Percentiles rank a stretch among this genome's conserved stretches.
phyloP scores from a whole-genome alignment of 2,797 vertebrate genomes.

The Chloroceryle inda region DNA sequence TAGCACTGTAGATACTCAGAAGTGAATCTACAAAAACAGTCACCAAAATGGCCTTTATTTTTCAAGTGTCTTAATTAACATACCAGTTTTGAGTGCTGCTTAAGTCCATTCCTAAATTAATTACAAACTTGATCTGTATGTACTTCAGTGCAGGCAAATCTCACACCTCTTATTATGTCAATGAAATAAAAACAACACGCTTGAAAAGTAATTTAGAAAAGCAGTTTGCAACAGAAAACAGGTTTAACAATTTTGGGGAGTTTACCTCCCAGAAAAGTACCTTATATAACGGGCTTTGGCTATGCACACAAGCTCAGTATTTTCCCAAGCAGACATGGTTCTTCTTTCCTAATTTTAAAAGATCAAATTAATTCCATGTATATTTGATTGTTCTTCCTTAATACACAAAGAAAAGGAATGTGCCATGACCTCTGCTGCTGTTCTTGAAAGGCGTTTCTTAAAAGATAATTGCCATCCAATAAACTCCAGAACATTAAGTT shows the following conservation, averaged over 20 bases:
- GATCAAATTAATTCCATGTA: background rate
- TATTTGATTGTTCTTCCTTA: background rate
- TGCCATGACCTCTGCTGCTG: background rate
- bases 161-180: constrained; percentile 6
- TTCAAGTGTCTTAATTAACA: constrained; percentile 32
- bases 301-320: background rate
- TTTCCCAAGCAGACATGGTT: background rate
- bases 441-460: background rate
- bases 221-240: background rate
- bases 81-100: background rate
- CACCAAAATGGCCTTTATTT: constrained; percentile 20
- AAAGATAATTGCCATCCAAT: background rate
- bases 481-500: no score
- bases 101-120: constrained; percentile 27
- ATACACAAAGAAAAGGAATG: background rate
- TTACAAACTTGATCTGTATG: background rate
- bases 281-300: background rate
- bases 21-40: background rate
- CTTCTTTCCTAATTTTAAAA: background rate
- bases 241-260: background rate
- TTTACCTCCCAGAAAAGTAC: background rate
- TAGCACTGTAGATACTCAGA: background rate
- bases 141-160: constrained; percentile 10
- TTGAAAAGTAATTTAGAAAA: constrained; percentile 4
- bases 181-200: background rate